Evolutionary conservation across 2,888 invertebrate species (phyloP), one percentile per base, ranked within the genome.

Genomic region (Philhelius pedissequus): DNA sequence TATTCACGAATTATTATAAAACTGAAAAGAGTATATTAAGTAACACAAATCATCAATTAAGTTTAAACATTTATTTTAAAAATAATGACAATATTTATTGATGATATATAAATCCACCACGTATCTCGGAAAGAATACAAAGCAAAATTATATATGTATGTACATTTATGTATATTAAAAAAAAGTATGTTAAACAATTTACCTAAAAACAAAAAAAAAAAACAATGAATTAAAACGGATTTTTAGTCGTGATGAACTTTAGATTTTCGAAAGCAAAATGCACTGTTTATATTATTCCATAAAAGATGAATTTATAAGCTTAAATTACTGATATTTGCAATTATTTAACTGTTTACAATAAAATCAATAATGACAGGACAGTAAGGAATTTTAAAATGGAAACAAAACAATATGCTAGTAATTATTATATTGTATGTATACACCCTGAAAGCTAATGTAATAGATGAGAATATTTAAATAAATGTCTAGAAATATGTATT

Each of bases 401-500:
- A 66, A 71, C 27, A 70, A 75, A 20, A 54, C 25, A 77, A 22
- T 38, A 75, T 60, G 20, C 20, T 64, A 77, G 68, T n/a, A n/a
- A n/a, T 62, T 73, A 62, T 48, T 79, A 69, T 78, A 66, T 54
- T 77, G 69, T 82, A 76, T 86, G 73, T 79, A 86, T 82, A 73
- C 78, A 82, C 76, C 77, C 52, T 62, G 40, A 71, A 79, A 20
- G 50, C 73, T 52, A 76, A 76, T 80, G 76, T 84, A 84, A 84
- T 80, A 84, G 84, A 80, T 80, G 80, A 84, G 83, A 84, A 84
- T 80, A 84, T 80, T 76, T 84, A 84, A 84, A 84, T 84, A 84
- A 84, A 84, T 84, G 84, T 80, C 84, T 84, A 76, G 84, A 84
- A 68, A 76, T 84, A 84, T 76, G 80, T 76, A 86, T 82, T 83